Evolutionary conservation across 2,888 invertebrate species (phyloP).

Genomic region (Scaptodrosophila latifasciaeformis): DNA sequence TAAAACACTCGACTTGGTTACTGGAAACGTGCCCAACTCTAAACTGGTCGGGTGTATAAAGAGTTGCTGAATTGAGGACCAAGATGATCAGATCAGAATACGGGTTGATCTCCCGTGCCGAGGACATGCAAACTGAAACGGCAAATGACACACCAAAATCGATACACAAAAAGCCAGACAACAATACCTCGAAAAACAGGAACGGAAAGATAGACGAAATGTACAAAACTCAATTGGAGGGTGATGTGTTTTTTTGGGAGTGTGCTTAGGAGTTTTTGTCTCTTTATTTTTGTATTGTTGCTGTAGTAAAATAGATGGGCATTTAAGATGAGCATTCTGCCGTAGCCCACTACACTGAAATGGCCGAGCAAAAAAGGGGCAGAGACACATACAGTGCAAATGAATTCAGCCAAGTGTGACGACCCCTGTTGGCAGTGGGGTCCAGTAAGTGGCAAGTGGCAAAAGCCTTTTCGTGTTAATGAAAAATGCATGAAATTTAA

Average conservation of each 20-base stretch:
- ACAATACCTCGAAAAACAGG: slow-evolving; percentile 3
- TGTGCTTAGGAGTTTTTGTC: no score
- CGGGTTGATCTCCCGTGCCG: no score
- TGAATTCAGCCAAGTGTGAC: slow-evolving; percentile 28
- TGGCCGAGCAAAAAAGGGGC: no score
- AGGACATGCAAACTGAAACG: no score
- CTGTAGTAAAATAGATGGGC: slow-evolving; percentile 55
- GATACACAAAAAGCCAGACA: slow-evolving; percentile 42
- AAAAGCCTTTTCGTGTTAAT: slow-evolving; percentile 55
- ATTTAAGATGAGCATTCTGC: slow-evolving; percentile 50
- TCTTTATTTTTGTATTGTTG: slow-evolving; percentile 29
- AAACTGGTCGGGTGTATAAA: slow-evolving; percentile 4
- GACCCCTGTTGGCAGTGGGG: background rate
- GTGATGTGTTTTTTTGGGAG: slow-evolving; percentile 16
- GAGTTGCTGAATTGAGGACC: no score
- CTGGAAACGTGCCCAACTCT: slow-evolving; percentile 55
- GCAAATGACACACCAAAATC: slow-evolving; percentile 70
- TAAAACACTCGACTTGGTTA: slow-evolving; percentile 19
- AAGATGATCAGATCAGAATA: no score
- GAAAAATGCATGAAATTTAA: slow-evolving; percentile 74
- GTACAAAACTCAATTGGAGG: slow-evolving; percentile 50
- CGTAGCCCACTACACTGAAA: background rate
- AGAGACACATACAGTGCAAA: no score
- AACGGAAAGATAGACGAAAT: slow-evolving; percentile 1
- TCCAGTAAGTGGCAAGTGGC: slow-evolving; percentile 15